These are phyloP conservation scores for Hemibagrus wyckioides DNA, from an alignment of 2,113 vertebrate genomes.

Conservation along the genomic window DNA sequence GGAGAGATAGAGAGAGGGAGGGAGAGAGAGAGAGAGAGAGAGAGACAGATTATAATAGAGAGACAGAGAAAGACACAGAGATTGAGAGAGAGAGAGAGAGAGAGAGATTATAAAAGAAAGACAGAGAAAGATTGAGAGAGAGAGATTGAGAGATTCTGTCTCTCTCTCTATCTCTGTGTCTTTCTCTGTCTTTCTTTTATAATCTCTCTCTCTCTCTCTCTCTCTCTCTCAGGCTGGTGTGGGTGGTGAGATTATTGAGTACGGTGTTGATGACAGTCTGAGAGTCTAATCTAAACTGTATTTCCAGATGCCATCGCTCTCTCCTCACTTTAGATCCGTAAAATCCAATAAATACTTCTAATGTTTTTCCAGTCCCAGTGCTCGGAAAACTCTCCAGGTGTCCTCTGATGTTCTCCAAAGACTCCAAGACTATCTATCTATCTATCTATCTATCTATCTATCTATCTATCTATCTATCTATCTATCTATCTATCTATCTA, in stretches of 20 bases:
- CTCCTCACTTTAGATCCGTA: neutral
- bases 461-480: neutral
- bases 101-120: too few species aligned
- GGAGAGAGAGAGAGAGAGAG: neutral
- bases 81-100: neutral
- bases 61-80: too few species aligned
- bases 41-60: too few species aligned
- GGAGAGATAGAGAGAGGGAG: neutral
- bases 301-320: neutral
- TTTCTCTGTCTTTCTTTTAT: too few species aligned
- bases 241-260: constrained; percentile 23
- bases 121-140: too few species aligned
- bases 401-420: too few species aligned
- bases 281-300: neutral
- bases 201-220: too few species aligned
- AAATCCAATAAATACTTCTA: constrained; percentile 19
- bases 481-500: neutral
- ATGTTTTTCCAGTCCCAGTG: neutral
- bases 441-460: too few species aligned
- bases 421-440: neutral
- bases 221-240: neutral
- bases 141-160: too few species aligned
- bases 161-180: too few species aligned
- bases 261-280: constrained; percentile 5
- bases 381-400: constrained; percentile 4